phyloP scores from a whole-genome alignment of 2,113 vertebrate genomes.

The Grammatotria lemairii region DNA sequence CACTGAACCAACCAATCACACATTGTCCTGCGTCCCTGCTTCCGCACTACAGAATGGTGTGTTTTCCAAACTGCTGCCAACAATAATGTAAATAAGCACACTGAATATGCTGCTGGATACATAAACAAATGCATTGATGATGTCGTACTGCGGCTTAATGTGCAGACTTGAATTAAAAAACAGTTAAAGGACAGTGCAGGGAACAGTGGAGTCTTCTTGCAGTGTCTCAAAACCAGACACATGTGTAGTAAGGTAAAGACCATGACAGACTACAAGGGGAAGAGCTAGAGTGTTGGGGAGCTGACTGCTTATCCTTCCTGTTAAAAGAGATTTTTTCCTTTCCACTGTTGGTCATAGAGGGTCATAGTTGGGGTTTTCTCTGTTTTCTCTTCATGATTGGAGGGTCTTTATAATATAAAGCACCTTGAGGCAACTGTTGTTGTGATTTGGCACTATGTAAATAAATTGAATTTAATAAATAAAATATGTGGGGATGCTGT shows the following conservation, averaged over 20 bases:
- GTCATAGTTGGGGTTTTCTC: not conserved
- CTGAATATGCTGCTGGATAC: not conserved
- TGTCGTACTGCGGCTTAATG: not conserved
- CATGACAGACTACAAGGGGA: not conserved
- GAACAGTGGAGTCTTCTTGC: not conserved
- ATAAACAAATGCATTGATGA: not conserved
- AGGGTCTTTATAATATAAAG: not conserved
- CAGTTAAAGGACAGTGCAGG: not conserved
- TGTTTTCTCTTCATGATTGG: not conserved
- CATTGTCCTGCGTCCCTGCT: not conserved
- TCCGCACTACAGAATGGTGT: not conserved
- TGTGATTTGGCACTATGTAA: not conserved
- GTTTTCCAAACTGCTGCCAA: not conserved
- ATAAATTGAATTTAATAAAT: not conserved
- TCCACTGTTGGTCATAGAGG: not conserved
- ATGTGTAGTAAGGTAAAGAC: not conserved
- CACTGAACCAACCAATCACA: not conserved
- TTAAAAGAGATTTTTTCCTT: not conserved
- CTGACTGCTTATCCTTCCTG: not conserved
- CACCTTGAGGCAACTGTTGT: not conserved
- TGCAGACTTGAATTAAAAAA: not conserved
- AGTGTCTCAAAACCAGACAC: not conserved
- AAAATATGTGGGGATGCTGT: not conserved
- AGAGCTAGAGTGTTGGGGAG: not conserved
- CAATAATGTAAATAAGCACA: not conserved